These are phyloP conservation scores for Aurelia sp. DNA, from an alignment of 30 jellyfish, hydroid and myxozoan genomes.

Conservation along the genomic window DNA sequence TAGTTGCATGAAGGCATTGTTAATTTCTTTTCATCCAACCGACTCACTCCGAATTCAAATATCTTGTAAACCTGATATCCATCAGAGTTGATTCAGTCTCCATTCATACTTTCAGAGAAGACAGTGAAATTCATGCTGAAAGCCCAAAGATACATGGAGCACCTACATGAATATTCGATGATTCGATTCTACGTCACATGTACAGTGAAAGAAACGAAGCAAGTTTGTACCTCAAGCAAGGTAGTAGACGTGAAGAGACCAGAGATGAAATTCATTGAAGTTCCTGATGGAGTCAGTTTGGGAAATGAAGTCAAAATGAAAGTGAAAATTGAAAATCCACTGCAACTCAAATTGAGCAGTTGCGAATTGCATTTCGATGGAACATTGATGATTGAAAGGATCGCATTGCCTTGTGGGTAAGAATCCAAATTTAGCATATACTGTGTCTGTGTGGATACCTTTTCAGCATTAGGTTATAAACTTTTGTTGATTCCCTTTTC, in stretches of 20 bases:
- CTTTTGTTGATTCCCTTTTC: too few relatives aligned
- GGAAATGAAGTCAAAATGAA: slow-evolving; percentile 42
- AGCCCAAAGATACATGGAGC: slow-evolving; percentile 72
- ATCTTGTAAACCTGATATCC: background rate
- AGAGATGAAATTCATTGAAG: slow-evolving; percentile 24
- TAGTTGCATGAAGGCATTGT: too few relatives aligned
- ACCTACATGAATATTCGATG: slow-evolving; percentile 65
- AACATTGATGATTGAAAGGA: slow-evolving; percentile 73
- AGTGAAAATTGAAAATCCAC: slow-evolving; percentile 64
- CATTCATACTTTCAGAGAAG: slow-evolving; percentile 49
- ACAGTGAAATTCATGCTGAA: slow-evolving; percentile 35
- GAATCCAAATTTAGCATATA: background rate
- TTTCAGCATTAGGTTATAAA: too few relatives aligned
- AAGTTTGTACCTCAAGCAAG: slow-evolving; percentile 60
- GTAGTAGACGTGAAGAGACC: slow-evolving; percentile 70
- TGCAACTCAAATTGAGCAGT: slow-evolving; percentile 50
- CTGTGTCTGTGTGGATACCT: too few relatives aligned
- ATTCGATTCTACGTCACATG: slow-evolving; percentile 70
- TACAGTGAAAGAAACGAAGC: slow-evolving; percentile 59
- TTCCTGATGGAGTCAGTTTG: slow-evolving; percentile 20
- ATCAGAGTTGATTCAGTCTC: background rate
- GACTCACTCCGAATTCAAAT: background rate
- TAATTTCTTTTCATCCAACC: background rate
- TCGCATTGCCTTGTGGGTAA: slow-evolving; percentile 41
- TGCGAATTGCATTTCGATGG: slow-evolving; percentile 85